Evolutionary conservation across 1,140 invertebrate species (phyloP).

Genomic region (honey bee (Apis mellifera)): Amel_HAv3.1 CM009934.2:7022001-7022500

Average conservation of each 20-base stretch:
- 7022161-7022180: background rate
- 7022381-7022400: background rate
- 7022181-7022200: constrained; percentile 3
- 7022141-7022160: background rate
- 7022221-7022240: constrained; percentile 17
- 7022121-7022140: background rate
- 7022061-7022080: too few species aligned
- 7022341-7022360: constrained; percentile 19
- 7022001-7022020: too few species aligned
- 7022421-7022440: background rate
- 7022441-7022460: background rate
- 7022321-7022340: constrained; percentile 8
- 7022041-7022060: too few species aligned
- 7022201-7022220: background rate
- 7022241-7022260: constrained; percentile 8
- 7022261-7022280: constrained; percentile 2
- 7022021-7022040: too few species aligned
- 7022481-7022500: background rate
- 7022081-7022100: background rate
- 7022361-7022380: constrained; percentile 20
- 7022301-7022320: background rate
- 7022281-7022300: constrained; percentile 12
- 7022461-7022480: background rate
- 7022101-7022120: background rate
- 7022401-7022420: background rate